A percentile compares a stretch with the other conserved stretches of the same genome.
Conservation (phyloP, 64 coral and sea anemone species). For the Actinia equina region DNA sequence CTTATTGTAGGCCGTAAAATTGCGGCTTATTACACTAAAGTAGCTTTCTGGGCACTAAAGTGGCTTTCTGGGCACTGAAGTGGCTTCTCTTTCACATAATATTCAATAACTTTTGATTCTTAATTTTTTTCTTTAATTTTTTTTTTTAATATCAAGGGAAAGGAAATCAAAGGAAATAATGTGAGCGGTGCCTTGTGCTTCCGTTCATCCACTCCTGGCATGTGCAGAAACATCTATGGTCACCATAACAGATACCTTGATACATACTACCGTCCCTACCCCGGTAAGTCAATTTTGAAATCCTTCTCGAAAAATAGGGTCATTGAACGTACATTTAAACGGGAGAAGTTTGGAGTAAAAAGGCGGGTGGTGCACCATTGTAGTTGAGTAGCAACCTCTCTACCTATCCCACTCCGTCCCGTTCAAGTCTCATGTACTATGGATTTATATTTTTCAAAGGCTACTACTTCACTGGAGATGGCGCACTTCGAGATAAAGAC, state of each 20-base stretch:
- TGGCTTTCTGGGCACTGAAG: not conserved
- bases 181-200: constrained; percentile 88
- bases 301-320: not conserved
- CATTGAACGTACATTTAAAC: no score
- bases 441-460: constrained; percentile 33
- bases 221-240: constrained; percentile 93
- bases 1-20: no score
- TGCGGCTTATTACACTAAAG: no score
- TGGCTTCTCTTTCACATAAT: not conserved
- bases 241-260: constrained; percentile 86
- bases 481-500: constrained; percentile 85
- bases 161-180: constrained; percentile 83
- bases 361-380: no score
- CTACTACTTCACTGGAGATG: constrained; percentile 94
- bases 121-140: not conserved
- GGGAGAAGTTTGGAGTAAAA: no score
- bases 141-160: constrained; percentile 53
- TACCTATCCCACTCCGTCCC: not conserved
- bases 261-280: constrained; percentile 89
- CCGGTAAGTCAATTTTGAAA: constrained; percentile 44
- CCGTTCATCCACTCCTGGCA: constrained; percentile 66
- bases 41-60: not conserved
- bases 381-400: no score
- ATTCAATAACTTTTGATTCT: not conserved
- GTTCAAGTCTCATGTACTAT: not conserved